Evolutionary conservation across 2,888 invertebrate genomes (phyloP).

Genomic region (Dolomedes plantarius): DNA sequence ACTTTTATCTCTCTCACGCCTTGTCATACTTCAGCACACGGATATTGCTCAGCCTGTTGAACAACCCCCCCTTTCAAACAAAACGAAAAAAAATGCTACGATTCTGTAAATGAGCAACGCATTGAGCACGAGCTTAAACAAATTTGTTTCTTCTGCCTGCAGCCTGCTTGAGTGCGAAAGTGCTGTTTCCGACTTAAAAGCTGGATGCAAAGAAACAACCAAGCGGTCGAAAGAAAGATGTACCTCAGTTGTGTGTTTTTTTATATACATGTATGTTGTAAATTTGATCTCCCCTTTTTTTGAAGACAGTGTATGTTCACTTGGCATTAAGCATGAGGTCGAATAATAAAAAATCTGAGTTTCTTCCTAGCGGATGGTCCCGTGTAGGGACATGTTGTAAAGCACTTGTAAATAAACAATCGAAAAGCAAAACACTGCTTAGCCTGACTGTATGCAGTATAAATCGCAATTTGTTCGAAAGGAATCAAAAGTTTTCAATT

Average conservation of each 20-base stretch:
- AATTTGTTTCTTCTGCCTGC: constrained; percentile 63
- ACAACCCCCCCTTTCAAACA: constrained; percentile 37
- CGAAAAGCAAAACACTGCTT: constrained; percentile 32
- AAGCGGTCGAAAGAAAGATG: constrained; percentile 31
- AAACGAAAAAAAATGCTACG: constrained; percentile 41
- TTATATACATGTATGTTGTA: constrained; percentile 34
- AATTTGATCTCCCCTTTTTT: constrained; percentile 49
- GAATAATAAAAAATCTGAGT: constrained; percentile 15
- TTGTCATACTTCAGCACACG: constrained; percentile 66
- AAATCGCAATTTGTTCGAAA: constrained; percentile 53
- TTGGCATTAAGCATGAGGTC: background rate
- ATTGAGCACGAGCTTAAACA: constrained; percentile 68
- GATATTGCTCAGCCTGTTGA: constrained; percentile 67
- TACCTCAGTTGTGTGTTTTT: constrained; percentile 60
- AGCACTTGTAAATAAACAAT: constrained; percentile 48
- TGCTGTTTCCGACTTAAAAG: constrained; percentile 30
- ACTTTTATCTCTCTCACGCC: constrained; percentile 64
- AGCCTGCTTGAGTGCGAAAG: constrained; percentile 47
- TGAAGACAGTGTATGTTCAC: constrained; percentile 19
- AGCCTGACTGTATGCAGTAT: constrained; percentile 65
- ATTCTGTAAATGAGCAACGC: constrained; percentile 57
- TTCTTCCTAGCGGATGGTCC: constrained; percentile 5
- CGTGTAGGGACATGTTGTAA: background rate
- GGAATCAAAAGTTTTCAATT: constrained; percentile 57
- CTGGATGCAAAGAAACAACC: constrained; percentile 43